Conservation (phyloP, 2,888 invertebrate species). For the Pinctada fucata region DNA sequence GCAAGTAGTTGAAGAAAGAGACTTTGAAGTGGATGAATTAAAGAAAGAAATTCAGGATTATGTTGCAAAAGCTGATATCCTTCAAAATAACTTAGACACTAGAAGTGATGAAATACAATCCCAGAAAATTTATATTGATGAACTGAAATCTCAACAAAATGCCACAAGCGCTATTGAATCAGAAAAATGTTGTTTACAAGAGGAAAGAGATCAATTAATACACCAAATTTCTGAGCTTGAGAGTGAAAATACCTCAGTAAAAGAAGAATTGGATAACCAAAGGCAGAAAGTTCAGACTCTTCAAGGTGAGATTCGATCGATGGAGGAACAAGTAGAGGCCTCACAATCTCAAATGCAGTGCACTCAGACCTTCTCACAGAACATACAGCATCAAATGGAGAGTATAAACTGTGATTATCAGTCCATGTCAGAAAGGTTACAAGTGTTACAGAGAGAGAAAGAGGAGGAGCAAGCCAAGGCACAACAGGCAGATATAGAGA, state of each 20-base stretch:
- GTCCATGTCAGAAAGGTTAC: slow-evolving; percentile 38
- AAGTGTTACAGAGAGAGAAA: slow-evolving; percentile 40
- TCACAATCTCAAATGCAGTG: slow-evolving; percentile 46
- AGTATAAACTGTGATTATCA: slow-evolving; percentile 41
- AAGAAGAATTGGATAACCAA: slow-evolving; percentile 14
- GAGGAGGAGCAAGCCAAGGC: slow-evolving; percentile 37
- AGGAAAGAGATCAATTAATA: neutral
- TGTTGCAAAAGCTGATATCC: no score
- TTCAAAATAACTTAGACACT: no score
- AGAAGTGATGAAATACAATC: no score
- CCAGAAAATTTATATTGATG: neutral
- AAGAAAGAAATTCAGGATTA: neutral
- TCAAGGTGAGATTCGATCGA: slow-evolving; percentile 33
- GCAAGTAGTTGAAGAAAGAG: slow-evolving; percentile 21
- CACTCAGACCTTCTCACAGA: slow-evolving; percentile 52
- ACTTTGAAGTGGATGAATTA: slow-evolving; percentile 6
- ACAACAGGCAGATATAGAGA: slow-evolving; percentile 43
- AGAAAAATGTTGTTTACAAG: neutral
- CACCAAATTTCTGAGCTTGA: slow-evolving; percentile 3
- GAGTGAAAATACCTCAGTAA: slow-evolving; percentile 32
- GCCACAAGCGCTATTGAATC: neutral
- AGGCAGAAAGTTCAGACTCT: slow-evolving; percentile 25
- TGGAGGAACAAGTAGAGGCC: slow-evolving; percentile 41
- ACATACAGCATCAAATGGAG: slow-evolving; percentile 47
- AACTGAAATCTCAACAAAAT: neutral